Evolutionary conservation across 1,140 invertebrate genomes (phyloP).

Genomic region (Linepithema humile): DNA sequence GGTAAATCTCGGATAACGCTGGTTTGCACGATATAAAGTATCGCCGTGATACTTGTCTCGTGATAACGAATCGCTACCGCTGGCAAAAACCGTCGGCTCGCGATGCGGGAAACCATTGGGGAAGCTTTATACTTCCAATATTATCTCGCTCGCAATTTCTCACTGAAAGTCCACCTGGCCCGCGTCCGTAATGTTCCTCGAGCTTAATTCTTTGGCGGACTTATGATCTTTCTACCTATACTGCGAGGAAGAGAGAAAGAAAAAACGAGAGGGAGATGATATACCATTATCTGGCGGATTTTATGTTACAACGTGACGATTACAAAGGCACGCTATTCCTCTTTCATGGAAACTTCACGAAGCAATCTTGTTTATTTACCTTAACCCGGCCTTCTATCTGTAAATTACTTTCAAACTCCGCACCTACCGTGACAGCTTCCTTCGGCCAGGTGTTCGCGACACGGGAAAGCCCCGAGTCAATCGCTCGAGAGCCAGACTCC

Average conservation of each 20-base stretch:
- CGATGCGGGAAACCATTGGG: conserved; percentile 52
- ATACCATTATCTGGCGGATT: conserved; percentile 34
- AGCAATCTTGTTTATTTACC: conserved; percentile 56
- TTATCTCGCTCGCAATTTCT: conserved; percentile 67
- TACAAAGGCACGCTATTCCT: not conserved
- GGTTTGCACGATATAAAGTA: conserved; percentile 37
- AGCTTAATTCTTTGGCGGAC: conserved; percentile 63
- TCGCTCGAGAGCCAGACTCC: conserved; percentile 26
- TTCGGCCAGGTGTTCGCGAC: conserved; percentile 40
- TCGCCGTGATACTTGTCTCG: conserved; percentile 58
- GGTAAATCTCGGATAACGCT: conserved; percentile 40
- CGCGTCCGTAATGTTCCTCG: conserved; percentile 46
- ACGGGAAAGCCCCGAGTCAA: conserved; percentile 26
- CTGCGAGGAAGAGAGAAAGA: not conserved
- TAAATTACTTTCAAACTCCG: conserved; percentile 51
- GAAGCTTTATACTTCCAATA: conserved; percentile 69
- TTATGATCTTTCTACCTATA: conserved; percentile 62
- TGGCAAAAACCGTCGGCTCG: conserved; percentile 48
- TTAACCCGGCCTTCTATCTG: conserved; percentile 39
- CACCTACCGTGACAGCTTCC: conserved; percentile 18
- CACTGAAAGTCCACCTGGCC: not conserved
- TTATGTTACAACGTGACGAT: not conserved
- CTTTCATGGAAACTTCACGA: not conserved
- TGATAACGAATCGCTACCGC: conserved; percentile 65
- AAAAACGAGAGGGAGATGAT: not conserved